Evolutionary conservation across 2,888 invertebrate genomes (phyloP).

Genomic region (Tupiocoris notatus): DNA sequence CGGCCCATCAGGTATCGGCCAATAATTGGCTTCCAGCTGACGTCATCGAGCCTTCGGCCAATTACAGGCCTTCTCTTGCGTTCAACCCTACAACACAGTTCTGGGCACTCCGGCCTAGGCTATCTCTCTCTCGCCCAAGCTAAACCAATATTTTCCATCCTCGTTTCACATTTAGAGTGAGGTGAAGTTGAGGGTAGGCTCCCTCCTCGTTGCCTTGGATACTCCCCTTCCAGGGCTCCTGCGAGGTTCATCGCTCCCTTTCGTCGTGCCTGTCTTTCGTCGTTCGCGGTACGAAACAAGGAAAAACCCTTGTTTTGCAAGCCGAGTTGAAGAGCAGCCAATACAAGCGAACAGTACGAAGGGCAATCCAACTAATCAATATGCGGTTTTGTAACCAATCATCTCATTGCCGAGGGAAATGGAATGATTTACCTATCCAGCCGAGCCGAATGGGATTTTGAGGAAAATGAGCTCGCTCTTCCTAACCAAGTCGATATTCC

Average conservation of each 20-base stretch:
- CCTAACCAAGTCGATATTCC: no score
- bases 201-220: conserved; percentile 13
- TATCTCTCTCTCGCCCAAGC: neutral
- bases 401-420: no score
- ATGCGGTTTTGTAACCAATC: no score
- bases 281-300: neutral
- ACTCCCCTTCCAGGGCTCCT: conserved; percentile 2
- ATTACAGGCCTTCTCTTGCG: neutral
- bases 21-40: conserved; percentile 24
- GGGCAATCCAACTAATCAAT: neutral
- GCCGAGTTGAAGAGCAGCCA: neutral
- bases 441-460: no score
- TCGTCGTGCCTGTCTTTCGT: neutral
- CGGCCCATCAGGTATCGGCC: conserved; percentile 25
- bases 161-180: neutral
- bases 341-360: neutral
- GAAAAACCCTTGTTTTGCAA: neutral
- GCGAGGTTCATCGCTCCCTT: conserved; percentile 13
- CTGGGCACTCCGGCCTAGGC: neutral
- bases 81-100: neutral
- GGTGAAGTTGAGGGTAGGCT: neutral
- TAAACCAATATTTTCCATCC: neutral
- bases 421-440: no score
- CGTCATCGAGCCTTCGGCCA: conserved; percentile 19
- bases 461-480: no score